Evolutionary conservation across 2,797 vertebrate genomes (phyloP).

Genomic region (Danio tinwini): DNA sequence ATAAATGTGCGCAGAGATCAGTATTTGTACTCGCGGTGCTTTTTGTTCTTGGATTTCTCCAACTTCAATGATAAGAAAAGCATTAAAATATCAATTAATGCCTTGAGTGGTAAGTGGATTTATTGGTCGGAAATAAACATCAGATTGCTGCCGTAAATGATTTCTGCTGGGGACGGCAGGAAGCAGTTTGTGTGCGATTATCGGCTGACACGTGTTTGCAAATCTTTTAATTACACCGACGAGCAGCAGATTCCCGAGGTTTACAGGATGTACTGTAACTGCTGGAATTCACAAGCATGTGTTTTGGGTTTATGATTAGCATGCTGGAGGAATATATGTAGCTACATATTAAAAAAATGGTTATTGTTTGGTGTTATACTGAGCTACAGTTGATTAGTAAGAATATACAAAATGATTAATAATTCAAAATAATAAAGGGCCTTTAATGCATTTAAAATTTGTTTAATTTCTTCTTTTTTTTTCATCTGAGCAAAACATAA

Average conservation of each 20-base stretch:
- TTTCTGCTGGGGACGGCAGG: conserved; percentile 77
- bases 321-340: background rate
- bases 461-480: too few species aligned
- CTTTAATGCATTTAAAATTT: too few species aligned
- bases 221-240: conserved; percentile 83
- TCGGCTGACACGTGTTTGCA: conserved; percentile 82
- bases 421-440: background rate
- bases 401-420: background rate
- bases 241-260: conserved; percentile 45
- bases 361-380: background rate
- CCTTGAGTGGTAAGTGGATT: conserved; percentile 81
- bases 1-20: conserved; percentile 77
- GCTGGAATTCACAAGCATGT: background rate
- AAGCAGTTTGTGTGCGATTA: conserved; percentile 78
- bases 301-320: background rate
- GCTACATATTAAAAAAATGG: background rate
- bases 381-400: background rate
- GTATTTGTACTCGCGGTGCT: conserved; percentile 81
- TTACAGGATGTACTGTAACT: conserved; percentile 11
- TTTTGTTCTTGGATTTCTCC: conserved; percentile 82
- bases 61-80: conserved; percentile 83
- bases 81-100: conserved; percentile 85
- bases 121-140: conserved; percentile 83
- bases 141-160: conserved; percentile 82
- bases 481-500: too few species aligned